These are phyloP conservation scores for Aphaenogaster floridana DNA, from an alignment of 1,140 invertebrate species.

Conservation along the genomic window DNA sequence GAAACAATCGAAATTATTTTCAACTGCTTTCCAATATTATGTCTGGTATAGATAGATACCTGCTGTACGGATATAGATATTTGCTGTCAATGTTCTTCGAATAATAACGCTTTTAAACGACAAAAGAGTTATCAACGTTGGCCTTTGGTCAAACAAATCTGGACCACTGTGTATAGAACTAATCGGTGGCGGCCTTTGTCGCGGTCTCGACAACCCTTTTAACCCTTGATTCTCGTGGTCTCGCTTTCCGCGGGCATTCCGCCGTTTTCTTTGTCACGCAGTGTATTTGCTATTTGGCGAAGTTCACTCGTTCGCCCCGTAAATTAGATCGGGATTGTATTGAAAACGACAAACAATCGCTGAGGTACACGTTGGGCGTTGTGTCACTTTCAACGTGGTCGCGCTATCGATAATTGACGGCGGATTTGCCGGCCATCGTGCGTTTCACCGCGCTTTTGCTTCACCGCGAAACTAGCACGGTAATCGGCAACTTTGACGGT, in stretches of 20 bases:
- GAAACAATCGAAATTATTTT: not conserved
- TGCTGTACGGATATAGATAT: too few relatives aligned
- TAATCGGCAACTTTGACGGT: constrained; percentile 60
- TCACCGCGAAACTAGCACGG: constrained; percentile 41
- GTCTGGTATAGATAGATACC: not conserved
- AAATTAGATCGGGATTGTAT: constrained; percentile 49
- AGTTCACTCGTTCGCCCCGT: constrained; percentile 11
- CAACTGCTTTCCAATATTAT: not conserved
- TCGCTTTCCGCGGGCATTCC: constrained; percentile 16
- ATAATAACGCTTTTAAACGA: constrained; percentile 26
- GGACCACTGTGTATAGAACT: constrained; percentile 17
- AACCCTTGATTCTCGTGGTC: constrained; percentile 20
- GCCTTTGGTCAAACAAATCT: constrained; percentile 35
- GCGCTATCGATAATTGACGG: constrained; percentile 59
- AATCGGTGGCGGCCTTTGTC: constrained; percentile 26
- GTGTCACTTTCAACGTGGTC: constrained; percentile 31
- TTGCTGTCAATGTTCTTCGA: not conserved
- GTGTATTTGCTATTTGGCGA: not conserved
- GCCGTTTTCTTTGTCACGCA: constrained; percentile 50
- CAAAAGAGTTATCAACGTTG: constrained; percentile 31
- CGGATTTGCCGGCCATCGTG: constrained; percentile 20
- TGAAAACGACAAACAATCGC: constrained; percentile 52
- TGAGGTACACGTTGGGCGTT: not conserved
- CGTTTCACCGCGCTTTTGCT: constrained; percentile 46
- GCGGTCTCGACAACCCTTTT: constrained; percentile 34